Base-by-base conservation (phyloP, 2,113 vertebrate genomes). In the Monopterus albus region DNA sequence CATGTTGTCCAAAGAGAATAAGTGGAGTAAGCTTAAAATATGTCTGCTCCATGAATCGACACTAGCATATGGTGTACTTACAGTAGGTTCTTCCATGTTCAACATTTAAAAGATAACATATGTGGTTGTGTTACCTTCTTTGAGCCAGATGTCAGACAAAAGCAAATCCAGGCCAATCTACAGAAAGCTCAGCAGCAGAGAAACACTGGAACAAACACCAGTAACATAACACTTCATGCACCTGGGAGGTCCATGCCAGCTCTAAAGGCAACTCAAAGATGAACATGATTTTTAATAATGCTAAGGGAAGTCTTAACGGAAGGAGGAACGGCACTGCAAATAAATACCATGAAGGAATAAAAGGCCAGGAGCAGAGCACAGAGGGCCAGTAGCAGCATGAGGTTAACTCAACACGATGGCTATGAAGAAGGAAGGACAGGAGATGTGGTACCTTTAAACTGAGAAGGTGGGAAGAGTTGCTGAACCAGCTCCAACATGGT, bases 401-500 rank as follows among this genome's bases (percentile, higher is more conserved):
- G 83, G 60, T 43, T 9, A 26, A 46, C 53, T 80, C 82, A 84
- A 67, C 43, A 74, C 20, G 50, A 35, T 39, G 59, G 3, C 71
- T 59, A 53, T 71, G 56, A 51, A 45, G 2, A 3, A 47, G 26
- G 66, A 67, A 51, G 0, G 23, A 51, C 72, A 61, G 45, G 79
- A 71, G 78, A 74, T 20, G 61, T n/a, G 81, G 92, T 95, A 94
- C 94, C 94, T 94, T 94, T 93, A 80, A 95, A 95, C 81, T 94
- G 94, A 81, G 93, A 95, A 77, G 92, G 93, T 87, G 94, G 93
- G 85, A 94, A 93, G 88, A 95, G 93, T 78, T 94, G 92, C 82
- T 95, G 93, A 88, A 95, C 93, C 79, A 95, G 94, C 87, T 95
- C 93, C 91, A 72, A 90, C 94, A 94, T 94, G 91, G 93, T 94